Percentiles rank a stretch among this genome's conserved stretches.
Evolutionary conservation across 2,797 vertebrate genomes (phyloP).

Genomic region (Falco columbarius): DNA sequence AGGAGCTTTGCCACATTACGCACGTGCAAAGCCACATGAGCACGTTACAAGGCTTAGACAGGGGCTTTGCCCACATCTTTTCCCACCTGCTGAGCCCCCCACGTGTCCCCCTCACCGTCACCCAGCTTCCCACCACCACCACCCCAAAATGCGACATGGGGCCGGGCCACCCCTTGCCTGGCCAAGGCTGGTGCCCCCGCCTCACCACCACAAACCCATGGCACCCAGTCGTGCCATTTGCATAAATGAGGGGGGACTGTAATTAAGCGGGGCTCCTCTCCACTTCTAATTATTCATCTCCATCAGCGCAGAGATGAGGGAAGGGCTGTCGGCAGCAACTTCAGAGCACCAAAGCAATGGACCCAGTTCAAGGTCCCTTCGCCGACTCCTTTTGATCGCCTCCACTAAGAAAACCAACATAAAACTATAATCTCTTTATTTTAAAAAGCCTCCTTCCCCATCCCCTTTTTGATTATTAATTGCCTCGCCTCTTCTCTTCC

Average conservation of each 20-base stretch:
- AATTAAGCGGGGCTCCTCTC: neutral
- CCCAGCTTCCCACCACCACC: no score
- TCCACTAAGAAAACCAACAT: conserved; percentile 44
- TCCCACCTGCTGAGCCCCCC: neutral
- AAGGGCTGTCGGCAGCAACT: neutral
- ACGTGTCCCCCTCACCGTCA: fast-evolving
- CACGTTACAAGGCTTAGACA: neutral
- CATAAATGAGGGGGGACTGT: neutral
- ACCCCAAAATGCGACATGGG: fast-evolving
- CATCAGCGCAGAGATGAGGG: neutral
- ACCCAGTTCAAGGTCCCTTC: neutral
- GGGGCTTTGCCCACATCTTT: neutral
- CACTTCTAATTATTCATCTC: conserved; percentile 32
- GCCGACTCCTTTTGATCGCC: conserved; percentile 36
- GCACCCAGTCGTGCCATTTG: neutral
- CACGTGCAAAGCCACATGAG: fast-evolving
- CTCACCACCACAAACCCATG: no score
- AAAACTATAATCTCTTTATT: conserved; percentile 51
- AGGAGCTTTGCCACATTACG: fast-evolving
- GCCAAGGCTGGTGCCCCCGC: neutral
- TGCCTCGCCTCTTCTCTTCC: neutral
- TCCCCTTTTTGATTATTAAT: neutral
- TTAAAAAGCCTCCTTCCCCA: neutral
- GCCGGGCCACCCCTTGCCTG: fast-evolving
- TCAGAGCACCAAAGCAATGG: neutral